Evolutionary conservation across 2,888 invertebrate species (phyloP).

Genomic region (Drosophila kanekoi): DNA sequence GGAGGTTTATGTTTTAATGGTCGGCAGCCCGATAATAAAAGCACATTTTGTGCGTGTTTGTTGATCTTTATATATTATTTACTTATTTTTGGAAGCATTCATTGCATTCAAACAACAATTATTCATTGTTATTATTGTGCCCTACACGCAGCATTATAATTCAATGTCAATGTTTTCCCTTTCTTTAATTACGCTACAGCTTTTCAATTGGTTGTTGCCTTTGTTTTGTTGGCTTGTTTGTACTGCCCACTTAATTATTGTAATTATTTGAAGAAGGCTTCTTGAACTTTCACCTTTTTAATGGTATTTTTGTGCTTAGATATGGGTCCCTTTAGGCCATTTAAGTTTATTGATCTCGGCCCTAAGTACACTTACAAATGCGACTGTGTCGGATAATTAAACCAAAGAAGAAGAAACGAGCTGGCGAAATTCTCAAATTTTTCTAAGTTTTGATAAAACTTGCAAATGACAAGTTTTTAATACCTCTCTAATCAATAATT

Average conservation of each 20-base stretch:
- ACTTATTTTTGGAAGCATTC: slow-evolving; percentile 13
- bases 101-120: slow-evolving; percentile 38
- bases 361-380: slow-evolving; percentile 2
- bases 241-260: slow-evolving; percentile 8
- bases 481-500: too few relatives aligned
- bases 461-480: too few relatives aligned
- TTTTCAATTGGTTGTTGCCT: slow-evolving; percentile 1
- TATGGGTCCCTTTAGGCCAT: slow-evolving; percentile 26
- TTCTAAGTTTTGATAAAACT: too few relatives aligned
- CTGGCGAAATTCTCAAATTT: too few relatives aligned
- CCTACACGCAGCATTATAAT: slow-evolving; percentile 58
- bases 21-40: slow-evolving; percentile 39
- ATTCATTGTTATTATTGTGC: slow-evolving; percentile 40
- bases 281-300: slow-evolving; percentile 25
- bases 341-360: slow-evolving; percentile 9
- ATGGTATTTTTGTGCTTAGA: slow-evolving; percentile 11
- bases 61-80: slow-evolving; percentile 43
- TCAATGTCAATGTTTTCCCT: slow-evolving; percentile 73
- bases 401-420: too few relatives aligned
- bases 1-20: slow-evolving; percentile 1
- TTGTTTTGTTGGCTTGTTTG: slow-evolving; percentile 1
- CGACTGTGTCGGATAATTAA: too few relatives aligned
- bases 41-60: slow-evolving; percentile 44
- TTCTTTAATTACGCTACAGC: slow-evolving; percentile 12
- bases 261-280: slow-evolving; percentile 15